Conservation (phyloP, 2,113 vertebrate genomes). For the Xiphophorus hellerii region DNA sequence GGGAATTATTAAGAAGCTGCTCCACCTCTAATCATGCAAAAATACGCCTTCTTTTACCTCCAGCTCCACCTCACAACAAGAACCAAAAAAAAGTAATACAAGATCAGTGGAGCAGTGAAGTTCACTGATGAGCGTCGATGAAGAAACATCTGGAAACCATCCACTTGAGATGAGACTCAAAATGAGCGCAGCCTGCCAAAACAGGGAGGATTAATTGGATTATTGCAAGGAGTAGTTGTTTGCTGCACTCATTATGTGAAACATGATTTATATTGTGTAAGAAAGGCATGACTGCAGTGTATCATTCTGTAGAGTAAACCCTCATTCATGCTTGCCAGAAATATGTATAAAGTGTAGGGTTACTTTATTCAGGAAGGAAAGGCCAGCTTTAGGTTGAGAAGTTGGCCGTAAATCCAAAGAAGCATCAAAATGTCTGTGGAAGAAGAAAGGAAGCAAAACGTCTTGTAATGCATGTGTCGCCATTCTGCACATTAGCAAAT, state of each 20-base stretch:
- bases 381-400: slow-evolving; percentile 1
- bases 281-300: slow-evolving; percentile 11
- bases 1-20: slow-evolving; percentile 56
- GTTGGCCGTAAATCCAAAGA: slow-evolving; percentile 15
- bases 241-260: slow-evolving; percentile 24
- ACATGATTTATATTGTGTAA: slow-evolving; percentile 44
- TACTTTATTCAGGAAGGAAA: slow-evolving; percentile 6
- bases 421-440: background rate
- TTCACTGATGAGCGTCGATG: slow-evolving; percentile 46
- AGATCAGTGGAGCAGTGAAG: slow-evolving; percentile 18
- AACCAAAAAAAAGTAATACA: slow-evolving; percentile 45
- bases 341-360: slow-evolving; percentile 8
- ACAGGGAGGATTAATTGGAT: slow-evolving; percentile 54
- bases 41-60: slow-evolving; percentile 65
- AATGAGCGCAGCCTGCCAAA: slow-evolving; percentile 35
- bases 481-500: slow-evolving; percentile 13
- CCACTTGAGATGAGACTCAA: slow-evolving; percentile 34
- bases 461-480: slow-evolving; percentile 1
- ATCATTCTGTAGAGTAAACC: slow-evolving; percentile 31
- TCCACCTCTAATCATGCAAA: slow-evolving; percentile 71
- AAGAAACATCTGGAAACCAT: slow-evolving; percentile 74
- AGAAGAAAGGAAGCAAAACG: background rate
- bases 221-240: slow-evolving; percentile 41
- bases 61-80: slow-evolving; percentile 55
- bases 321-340: background rate